Conservation (phyloP, 2,113 vertebrate species). For the Platycercus adscitus region DNA sequence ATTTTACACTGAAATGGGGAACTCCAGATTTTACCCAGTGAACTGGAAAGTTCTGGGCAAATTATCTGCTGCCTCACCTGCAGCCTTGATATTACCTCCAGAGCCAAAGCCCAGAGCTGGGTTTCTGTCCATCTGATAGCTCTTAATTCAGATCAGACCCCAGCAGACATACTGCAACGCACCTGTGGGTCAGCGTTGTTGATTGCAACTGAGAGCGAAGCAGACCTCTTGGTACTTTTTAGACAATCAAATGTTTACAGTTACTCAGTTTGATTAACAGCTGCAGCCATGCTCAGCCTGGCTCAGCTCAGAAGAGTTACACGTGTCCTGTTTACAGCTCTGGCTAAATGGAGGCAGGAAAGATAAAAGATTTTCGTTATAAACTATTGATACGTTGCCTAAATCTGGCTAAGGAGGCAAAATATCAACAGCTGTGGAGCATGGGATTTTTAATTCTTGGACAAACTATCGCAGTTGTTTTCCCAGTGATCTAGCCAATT, state of each 20-base stretch:
- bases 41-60: constrained; percentile 33
- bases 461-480: background rate
- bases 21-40: background rate
- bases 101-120: background rate
- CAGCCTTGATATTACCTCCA: background rate
- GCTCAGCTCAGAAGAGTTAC: background rate
- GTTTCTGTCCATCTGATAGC: background rate
- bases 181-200: background rate
- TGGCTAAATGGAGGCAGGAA: constrained; percentile 4
- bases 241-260: background rate
- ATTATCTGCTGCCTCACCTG: background rate
- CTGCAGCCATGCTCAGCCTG: background rate
- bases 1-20: background rate
- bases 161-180: background rate
- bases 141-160: background rate
- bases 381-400: background rate
- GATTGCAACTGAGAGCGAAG: background rate
- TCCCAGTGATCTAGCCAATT: background rate
- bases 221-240: background rate
- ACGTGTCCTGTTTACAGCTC: background rate
- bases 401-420: background rate
- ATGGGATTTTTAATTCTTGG: constrained; percentile 22
- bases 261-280: constrained; percentile 11
- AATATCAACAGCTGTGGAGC: constrained; percentile 21
- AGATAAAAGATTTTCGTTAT: constrained; percentile 14